Conservation (phyloP, 1,140 invertebrate species). For the Euglossa dilemma region DNA sequence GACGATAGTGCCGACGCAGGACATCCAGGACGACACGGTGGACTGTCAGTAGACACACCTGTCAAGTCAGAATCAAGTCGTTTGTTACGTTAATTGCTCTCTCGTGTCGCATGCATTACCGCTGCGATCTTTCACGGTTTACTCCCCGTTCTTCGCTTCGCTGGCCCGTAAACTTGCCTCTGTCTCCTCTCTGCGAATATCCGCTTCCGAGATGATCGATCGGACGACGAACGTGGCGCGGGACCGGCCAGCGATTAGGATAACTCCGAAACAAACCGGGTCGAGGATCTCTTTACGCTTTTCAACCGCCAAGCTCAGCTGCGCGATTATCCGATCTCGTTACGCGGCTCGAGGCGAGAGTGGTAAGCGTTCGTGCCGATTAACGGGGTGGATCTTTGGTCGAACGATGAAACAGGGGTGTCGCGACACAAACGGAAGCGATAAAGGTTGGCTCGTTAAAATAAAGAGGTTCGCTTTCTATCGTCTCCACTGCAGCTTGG, state of each 20-base stretch:
- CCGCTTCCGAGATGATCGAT: slow-evolving; percentile 10
- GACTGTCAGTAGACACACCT: slow-evolving; percentile 38
- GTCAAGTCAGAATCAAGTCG: slow-evolving; percentile 57
- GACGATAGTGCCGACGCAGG: slow-evolving; percentile 20
- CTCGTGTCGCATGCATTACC: slow-evolving; percentile 64
- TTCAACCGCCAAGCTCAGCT: neutral
- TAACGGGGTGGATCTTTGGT: neutral
- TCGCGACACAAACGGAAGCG: neutral
- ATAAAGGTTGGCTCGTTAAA: slow-evolving; percentile 5
- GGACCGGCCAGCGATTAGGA: neutral
- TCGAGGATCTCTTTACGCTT: no score
- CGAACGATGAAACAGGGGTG: neutral
- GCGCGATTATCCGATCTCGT: neutral
- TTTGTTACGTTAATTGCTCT: slow-evolving; percentile 69
- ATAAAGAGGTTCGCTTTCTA: neutral
- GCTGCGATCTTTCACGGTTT: slow-evolving; percentile 50
- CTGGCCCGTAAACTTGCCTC: slow-evolving; percentile 17
- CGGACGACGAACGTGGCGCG: neutral
- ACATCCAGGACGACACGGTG: slow-evolving; percentile 34
- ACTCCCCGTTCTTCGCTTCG: slow-evolving; percentile 48
- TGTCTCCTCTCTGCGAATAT: neutral
- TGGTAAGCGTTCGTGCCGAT: no score
- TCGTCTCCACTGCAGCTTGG: neutral
- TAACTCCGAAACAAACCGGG: neutral
- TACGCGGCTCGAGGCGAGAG: neutral